Conservation (phyloP, 2,888 invertebrate genomes). For the Ptychoptera albimana region DNA sequence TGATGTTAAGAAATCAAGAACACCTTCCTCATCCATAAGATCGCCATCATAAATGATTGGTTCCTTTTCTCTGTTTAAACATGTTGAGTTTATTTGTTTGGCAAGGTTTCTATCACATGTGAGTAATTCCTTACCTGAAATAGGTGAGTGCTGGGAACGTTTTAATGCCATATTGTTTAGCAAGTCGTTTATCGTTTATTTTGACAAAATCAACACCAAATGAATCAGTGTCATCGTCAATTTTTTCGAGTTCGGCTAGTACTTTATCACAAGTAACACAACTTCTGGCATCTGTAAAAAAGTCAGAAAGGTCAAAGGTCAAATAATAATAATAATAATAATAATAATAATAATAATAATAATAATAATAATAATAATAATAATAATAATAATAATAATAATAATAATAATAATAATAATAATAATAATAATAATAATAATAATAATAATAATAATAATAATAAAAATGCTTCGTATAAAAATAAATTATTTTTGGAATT, state of each 20-base stretch:
- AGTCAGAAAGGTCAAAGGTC: constrained; percentile 3
- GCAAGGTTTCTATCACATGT: too few relatives aligned
- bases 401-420: too few relatives aligned
- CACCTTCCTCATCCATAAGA: constrained; percentile 88
- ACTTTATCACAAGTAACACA: constrained; percentile 86
- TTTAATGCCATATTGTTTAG: constrained; percentile 91
- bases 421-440: too few relatives aligned
- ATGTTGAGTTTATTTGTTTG: not conserved
- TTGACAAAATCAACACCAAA: constrained; percentile 92
- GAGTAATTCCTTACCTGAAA: constrained; percentile 54
- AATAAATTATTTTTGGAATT: too few relatives aligned
- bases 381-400: too few relatives aligned
- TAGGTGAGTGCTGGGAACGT: constrained; percentile 93
- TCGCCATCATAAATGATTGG: constrained; percentile 95
- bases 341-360: not conserved
- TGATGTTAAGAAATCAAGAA: constrained; percentile 84
- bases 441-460: too few relatives aligned
- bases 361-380: too few relatives aligned
- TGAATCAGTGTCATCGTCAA: constrained; percentile 87
- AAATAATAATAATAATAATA: not conserved
- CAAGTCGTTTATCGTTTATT: constrained; percentile 90
- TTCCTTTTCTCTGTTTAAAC: constrained; percentile 60
- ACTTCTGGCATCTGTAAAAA: constrained; percentile 66
- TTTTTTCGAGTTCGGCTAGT: constrained; percentile 80
- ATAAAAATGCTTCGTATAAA: too few relatives aligned